These are phyloP conservation scores for Protobothrops flavoviridis DNA, from an alignment of 2,113 vertebrate species.

Conservation along the genomic window DNA sequence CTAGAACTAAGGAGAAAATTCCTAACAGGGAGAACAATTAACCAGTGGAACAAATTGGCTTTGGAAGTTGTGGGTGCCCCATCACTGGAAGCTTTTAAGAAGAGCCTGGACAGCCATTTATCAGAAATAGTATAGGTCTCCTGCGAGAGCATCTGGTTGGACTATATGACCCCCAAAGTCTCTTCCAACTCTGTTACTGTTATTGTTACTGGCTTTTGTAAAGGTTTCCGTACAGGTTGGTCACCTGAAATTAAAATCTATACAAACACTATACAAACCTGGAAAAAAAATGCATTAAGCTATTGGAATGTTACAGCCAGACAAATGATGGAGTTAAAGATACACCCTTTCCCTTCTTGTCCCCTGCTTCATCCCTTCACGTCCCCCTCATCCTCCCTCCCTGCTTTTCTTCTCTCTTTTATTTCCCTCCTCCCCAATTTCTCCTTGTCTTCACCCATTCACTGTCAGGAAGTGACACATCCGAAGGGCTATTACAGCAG, in stretches of 20 bases:
- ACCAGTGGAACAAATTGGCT: neutral
- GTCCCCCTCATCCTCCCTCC: slow-evolving; percentile 43
- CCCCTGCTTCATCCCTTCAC: slow-evolving; percentile 48
- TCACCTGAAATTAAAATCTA: neutral
- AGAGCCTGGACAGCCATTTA: neutral
- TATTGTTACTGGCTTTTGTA: neutral
- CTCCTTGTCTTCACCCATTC: slow-evolving; percentile 62
- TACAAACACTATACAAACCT: neutral
- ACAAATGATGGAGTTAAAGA: slow-evolving; percentile 48
- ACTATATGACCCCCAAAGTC: neutral
- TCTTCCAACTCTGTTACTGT: neutral
- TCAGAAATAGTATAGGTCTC: neutral
- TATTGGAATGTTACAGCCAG: slow-evolving; percentile 33
- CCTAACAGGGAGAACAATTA: neutral
- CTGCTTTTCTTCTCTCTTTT: slow-evolving; percentile 72
- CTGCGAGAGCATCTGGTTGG: neutral
- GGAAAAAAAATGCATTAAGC: neutral
- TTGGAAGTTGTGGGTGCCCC: neutral
- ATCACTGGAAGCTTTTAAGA: neutral
- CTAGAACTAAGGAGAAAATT: neutral
- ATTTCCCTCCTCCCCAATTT: slow-evolving; percentile 57
- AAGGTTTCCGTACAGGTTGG: neutral
- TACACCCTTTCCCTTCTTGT: slow-evolving; percentile 59
- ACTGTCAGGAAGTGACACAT: slow-evolving; percentile 76
- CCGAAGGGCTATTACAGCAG: slow-evolving; percentile 70